These are phyloP conservation scores for Oryzias sinensis DNA, from an alignment of 2,797 vertebrate species.

Conservation along the genomic window DNA sequence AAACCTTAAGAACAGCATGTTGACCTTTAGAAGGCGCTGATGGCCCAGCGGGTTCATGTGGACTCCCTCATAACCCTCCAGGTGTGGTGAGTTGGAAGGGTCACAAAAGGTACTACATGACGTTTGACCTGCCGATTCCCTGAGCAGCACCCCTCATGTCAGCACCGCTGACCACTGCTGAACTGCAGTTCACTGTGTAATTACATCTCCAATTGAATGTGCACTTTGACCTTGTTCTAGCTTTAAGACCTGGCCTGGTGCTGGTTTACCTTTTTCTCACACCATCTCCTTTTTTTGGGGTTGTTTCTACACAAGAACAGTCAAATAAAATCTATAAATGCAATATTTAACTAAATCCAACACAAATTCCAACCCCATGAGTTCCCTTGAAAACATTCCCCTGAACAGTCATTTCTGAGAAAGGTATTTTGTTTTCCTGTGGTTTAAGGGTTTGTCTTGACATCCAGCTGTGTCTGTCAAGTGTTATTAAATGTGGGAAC, in stretches of 20 bases:
- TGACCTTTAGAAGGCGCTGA: slow-evolving; percentile 60
- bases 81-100: slow-evolving; percentile 44
- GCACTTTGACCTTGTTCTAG: neutral
- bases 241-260: neutral
- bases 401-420: neutral
- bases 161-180: slow-evolving; percentile 30
- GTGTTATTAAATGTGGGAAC: slow-evolving; percentile 58
- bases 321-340: neutral
- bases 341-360: neutral
- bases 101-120: slow-evolving; percentile 42
- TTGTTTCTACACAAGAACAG: neutral
- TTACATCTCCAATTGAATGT: slow-evolving; percentile 29
- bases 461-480: slow-evolving; percentile 39
- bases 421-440: slow-evolving; percentile 9
- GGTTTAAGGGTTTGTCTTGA: slow-evolving; percentile 18
- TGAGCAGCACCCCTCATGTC: slow-evolving; percentile 15
- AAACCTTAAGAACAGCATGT: slow-evolving; percentile 55
- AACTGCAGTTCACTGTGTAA: slow-evolving; percentile 18
- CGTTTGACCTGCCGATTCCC: slow-evolving; percentile 44
- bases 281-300: neutral
- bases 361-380: neutral
- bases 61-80: slow-evolving; percentile 53
- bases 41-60: slow-evolving; percentile 36
- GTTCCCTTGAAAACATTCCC: neutral
- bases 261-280: neutral